A percentile compares a stretch with the other conserved stretches of the same genome.
phyloP scores from a whole-genome alignment of 2,113 vertebrate species.

The Mystacornis crossleyi region DNA sequence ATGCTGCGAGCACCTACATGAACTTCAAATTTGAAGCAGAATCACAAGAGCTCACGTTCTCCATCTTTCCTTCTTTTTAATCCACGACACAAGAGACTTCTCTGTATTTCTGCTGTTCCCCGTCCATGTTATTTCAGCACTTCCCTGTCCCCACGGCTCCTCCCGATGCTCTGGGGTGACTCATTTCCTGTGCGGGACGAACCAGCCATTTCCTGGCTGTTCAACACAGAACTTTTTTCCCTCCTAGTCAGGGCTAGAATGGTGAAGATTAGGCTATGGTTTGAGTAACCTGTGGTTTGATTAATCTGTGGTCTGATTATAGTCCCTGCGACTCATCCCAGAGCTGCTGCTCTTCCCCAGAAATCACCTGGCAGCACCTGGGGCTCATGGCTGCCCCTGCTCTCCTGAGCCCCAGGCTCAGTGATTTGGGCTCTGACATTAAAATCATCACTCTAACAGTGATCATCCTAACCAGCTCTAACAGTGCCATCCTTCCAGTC shows the following conservation, averaged over 20 bases:
- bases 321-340: background rate
- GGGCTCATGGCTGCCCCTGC: background rate
- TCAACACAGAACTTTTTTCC: background rate
- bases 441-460: background rate
- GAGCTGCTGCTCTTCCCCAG: background rate
- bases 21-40: background rate
- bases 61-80: background rate
- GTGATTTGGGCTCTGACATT: background rate
- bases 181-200: constrained; percentile 61
- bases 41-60: background rate
- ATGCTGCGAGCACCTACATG: background rate
- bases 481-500: background rate
- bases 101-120: background rate
- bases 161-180: constrained; percentile 22
- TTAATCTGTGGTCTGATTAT: background rate
- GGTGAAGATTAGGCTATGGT: background rate
- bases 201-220: constrained; percentile 54
- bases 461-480: background rate
- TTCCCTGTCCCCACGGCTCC: constrained; percentile 9
- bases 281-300: background rate
- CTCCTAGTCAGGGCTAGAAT: background rate
- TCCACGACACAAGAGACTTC: background rate
- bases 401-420: background rate
- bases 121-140: constrained; percentile 9
- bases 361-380: background rate